These are phyloP conservation scores for Acrobasis repandana DNA, from an alignment of 2,888 invertebrate genomes.

Conservation along the genomic window DNA sequence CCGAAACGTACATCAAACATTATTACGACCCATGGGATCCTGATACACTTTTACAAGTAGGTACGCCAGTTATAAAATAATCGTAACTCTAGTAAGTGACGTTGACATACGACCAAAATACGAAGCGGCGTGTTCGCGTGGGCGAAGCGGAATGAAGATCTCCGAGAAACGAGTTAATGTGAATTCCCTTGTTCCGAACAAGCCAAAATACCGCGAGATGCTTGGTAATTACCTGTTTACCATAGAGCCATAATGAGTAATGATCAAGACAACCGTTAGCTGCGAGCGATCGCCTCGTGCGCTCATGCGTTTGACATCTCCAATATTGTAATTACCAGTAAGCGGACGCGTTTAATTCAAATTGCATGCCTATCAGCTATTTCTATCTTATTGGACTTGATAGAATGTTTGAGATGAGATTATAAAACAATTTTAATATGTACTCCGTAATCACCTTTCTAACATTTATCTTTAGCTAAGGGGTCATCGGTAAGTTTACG, in stretches of 20 bases:
- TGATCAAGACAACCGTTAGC: constrained; percentile 19
- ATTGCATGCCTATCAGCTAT: constrained; percentile 16
- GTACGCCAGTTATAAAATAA: constrained; percentile 55
- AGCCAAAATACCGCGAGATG: constrained; percentile 32
- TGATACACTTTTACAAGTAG: constrained; percentile 53
- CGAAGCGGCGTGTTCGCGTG: constrained; percentile 46
- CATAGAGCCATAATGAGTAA: constrained; percentile 22
- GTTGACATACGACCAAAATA: constrained; percentile 51
- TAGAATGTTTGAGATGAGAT: neutral
- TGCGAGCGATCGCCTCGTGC: constrained; percentile 16
- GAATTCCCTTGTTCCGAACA: constrained; percentile 35
- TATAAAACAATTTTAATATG: neutral
- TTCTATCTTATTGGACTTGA: constrained; percentile 11
- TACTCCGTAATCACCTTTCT: neutral
- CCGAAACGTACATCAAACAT: constrained; percentile 61
- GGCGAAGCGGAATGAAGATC: constrained; percentile 54
- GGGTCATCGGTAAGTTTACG: too few relatives aligned
- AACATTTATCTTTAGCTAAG: too few relatives aligned
- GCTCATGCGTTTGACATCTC: constrained; percentile 19
- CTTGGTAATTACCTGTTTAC: constrained; percentile 28
- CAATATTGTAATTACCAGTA: constrained; percentile 19
- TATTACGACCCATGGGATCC: constrained; percentile 53
- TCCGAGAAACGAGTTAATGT: constrained; percentile 49
- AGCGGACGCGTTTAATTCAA: constrained; percentile 12
- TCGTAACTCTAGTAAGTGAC: constrained; percentile 48